phyloP scores from a whole-genome alignment of 23 tunicate species.

The Diplosoma virens region DNA sequence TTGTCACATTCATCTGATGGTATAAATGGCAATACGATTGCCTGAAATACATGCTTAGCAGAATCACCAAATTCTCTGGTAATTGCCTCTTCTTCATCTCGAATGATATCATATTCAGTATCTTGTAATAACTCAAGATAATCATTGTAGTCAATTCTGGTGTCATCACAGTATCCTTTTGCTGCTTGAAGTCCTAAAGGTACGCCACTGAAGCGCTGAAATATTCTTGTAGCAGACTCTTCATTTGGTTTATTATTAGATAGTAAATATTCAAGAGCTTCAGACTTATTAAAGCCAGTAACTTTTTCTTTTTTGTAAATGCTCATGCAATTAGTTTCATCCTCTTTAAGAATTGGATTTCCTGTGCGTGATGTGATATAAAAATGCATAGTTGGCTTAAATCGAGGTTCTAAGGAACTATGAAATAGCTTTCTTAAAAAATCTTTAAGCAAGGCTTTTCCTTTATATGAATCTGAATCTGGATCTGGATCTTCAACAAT shows the following conservation, averaged over 20 bases:
- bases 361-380: conserved; percentile 9
- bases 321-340: not conserved
- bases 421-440: too few species aligned
- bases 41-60: too few species aligned
- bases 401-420: not conserved
- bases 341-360: not conserved
- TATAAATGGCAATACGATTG: too few species aligned
- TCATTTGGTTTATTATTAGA: too few species aligned
- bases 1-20: too few species aligned
- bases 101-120: not conserved
- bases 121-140: too few species aligned
- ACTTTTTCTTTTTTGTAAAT: not conserved
- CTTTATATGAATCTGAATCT: too few species aligned
- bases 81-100: not conserved
- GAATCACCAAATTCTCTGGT: conserved; percentile 3
- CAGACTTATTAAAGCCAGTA: conserved; percentile 14
- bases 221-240: too few species aligned
- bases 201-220: too few species aligned
- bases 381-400: not conserved
- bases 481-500: conserved; percentile 15
- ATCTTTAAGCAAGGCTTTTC: too few species aligned
- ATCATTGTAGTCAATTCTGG: conserved; percentile 11
- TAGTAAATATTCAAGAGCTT: conserved; percentile 9
- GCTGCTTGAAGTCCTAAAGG: too few species aligned
- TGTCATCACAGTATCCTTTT: conserved; percentile 1